Percentiles rank a stretch among this genome's conserved stretches.
Evolutionary conservation across 2,888 invertebrate genomes (phyloP).

Genomic region (Apamea monoglypha): DNA sequence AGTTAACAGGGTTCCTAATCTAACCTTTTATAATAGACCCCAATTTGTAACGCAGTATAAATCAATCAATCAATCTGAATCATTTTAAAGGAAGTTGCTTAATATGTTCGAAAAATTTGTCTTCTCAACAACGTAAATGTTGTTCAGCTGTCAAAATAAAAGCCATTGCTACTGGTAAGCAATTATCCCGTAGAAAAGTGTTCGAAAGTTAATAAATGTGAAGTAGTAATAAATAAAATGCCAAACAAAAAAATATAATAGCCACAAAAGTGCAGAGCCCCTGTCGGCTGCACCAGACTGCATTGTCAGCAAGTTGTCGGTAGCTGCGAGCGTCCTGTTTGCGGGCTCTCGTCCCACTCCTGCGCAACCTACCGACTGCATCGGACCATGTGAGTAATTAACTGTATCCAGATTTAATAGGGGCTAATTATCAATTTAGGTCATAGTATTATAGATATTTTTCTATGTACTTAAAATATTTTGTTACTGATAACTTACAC

Average conservation of each 20-base stretch:
- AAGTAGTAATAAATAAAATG: not conserved
- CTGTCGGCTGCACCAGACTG: slow-evolving; percentile 73
- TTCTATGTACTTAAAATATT: not conserved
- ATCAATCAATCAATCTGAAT: too few species aligned
- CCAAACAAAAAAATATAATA: not conserved
- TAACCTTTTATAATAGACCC: not conserved
- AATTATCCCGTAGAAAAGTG: not conserved
- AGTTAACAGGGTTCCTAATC: not conserved
- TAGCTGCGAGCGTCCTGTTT: slow-evolving; percentile 57
- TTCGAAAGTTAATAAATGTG: not conserved
- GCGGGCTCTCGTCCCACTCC: slow-evolving; percentile 73
- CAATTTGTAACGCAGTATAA: too few species aligned
- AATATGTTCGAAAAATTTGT: too few species aligned
- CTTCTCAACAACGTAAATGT: too few species aligned
- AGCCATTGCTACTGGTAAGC: too few species aligned
- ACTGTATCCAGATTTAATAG: not conserved
- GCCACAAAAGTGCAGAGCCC: slow-evolving; percentile 67
- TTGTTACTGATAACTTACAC: not conserved
- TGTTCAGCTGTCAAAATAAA: too few species aligned
- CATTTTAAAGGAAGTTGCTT: too few species aligned
- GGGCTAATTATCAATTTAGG: not conserved
- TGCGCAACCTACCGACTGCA: slow-evolving; percentile 69
- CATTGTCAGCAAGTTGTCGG: slow-evolving; percentile 77
- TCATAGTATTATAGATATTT: not conserved
- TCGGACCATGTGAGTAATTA: slow-evolving; percentile 66